Conservation (phyloP, 2,797 vertebrate species). For the Sebastes ruberrimus region DNA sequence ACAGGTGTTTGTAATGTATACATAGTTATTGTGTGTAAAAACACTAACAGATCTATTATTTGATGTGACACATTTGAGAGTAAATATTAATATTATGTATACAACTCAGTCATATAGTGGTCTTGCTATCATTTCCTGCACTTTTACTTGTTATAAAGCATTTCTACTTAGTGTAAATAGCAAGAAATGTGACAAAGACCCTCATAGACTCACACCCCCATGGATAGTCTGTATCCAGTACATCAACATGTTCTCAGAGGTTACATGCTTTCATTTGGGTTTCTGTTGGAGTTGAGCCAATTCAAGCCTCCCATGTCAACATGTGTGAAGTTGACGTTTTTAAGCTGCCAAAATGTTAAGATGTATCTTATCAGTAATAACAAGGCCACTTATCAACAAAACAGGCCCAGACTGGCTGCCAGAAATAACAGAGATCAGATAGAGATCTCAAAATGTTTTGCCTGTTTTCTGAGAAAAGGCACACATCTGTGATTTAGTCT, state of each 20-base stretch:
- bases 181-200: background rate
- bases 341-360: slow-evolving; percentile 13
- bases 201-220: background rate
- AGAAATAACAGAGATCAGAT: slow-evolving; percentile 35
- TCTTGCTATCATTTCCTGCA: background rate
- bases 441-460: slow-evolving; percentile 4
- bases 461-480: slow-evolving; percentile 19
- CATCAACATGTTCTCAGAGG: background rate
- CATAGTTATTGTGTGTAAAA: too few relatives aligned
- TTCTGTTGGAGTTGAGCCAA: slow-evolving; percentile 3
- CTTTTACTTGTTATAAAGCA: background rate
- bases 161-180: background rate
- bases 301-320: background rate
- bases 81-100: background rate
- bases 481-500: slow-evolving; percentile 8
- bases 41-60: background rate
- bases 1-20: background rate
- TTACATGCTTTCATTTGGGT: slow-evolving; percentile 1
- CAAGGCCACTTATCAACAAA: background rate
- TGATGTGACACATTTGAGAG: background rate
- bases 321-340: slow-evolving; percentile 1
- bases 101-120: background rate
- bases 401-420: background rate
- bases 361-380: slow-evolving; percentile 15
- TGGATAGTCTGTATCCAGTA: background rate